Evolutionary conservation across 2,888 invertebrate species (phyloP), one percentile per base, ranked within the genome.

Genomic region (Cheilosia impressa): DNA sequence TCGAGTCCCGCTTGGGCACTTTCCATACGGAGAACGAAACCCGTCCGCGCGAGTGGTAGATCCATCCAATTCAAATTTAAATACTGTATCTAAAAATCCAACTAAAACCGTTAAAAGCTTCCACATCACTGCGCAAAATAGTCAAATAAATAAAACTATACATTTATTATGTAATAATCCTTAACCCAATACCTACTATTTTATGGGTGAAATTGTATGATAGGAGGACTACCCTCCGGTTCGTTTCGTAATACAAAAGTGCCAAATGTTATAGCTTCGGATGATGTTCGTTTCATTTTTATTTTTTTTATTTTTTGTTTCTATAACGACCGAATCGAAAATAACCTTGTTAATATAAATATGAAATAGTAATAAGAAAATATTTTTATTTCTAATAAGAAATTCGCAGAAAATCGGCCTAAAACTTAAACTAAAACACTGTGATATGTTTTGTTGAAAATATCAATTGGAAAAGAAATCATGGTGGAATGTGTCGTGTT

Each of bases 31-130:
- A 89, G 52, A 88, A 90, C 78, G 89, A 90, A 53, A 57, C 77
- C 45, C 88, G 88, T 34, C 87, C 88, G 17, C 89, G 90, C 71
- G 90, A 91, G 60, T 91, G 91, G 91, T 91, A 90, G 68, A 68
- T 22, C 41, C 19, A 9, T 31, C 22, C 19, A 57, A 31, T 17
- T 5, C 17, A 52, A 38, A 10, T 45, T 22, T 22, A 50, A 17
- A 41, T 52, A 43, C 19, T 52, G 58, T 58, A 58, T 65, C 55
- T 55, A 47, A 47, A 10, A 15, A 52, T 13, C 13, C 10, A 38
- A 38, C 38, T 38, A 50, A 52, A 55, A 13, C 7, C 55, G 1
- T 50, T 45, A 43, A 50, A 45, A 45, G 60, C 65, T 66, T 75
- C 38, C 38, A 75, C 24, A 57, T 75, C 47, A 66, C 66, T 66